Conservation (phyloP, 2,113 vertebrate genomes). For the Grammomys dolichurus region DNA sequence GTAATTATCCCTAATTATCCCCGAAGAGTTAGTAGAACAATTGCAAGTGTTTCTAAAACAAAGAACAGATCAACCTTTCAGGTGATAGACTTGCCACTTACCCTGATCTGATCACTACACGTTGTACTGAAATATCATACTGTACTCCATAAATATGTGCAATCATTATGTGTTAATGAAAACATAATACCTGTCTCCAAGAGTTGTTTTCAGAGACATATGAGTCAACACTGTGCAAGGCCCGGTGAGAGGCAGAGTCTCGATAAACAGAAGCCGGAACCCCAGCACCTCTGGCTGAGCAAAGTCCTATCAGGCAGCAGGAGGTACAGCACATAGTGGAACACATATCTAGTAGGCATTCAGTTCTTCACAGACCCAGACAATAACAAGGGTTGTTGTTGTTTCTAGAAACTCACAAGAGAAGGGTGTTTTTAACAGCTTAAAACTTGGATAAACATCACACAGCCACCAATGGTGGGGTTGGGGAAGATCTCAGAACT, state of each 20-base stretch:
- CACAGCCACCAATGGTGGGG: background rate
- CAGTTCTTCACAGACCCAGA: background rate
- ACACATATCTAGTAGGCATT: background rate
- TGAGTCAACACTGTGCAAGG: background rate
- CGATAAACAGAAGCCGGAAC: background rate
- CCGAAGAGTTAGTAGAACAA: background rate
- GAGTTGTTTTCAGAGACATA: background rate
- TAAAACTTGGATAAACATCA: constrained; percentile 22
- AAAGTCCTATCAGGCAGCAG: background rate
- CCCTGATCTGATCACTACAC: background rate
- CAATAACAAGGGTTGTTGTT: background rate
- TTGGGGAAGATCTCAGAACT: background rate
- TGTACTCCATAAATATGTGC: background rate
- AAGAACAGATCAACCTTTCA: background rate
- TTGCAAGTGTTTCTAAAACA: background rate
- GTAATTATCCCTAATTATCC: background rate
- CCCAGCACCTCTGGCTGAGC: background rate
- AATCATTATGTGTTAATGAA: background rate
- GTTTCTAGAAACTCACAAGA: background rate
- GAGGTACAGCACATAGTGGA: background rate
- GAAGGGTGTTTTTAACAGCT: constrained; percentile 11
- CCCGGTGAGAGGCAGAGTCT: background rate
- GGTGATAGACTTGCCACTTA: background rate
- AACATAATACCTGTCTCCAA: background rate
- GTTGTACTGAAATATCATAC: background rate